Evolutionary conservation across 2,113 vertebrate genomes (phyloP).

Genomic region (Chinchilla lanigera): DNA sequence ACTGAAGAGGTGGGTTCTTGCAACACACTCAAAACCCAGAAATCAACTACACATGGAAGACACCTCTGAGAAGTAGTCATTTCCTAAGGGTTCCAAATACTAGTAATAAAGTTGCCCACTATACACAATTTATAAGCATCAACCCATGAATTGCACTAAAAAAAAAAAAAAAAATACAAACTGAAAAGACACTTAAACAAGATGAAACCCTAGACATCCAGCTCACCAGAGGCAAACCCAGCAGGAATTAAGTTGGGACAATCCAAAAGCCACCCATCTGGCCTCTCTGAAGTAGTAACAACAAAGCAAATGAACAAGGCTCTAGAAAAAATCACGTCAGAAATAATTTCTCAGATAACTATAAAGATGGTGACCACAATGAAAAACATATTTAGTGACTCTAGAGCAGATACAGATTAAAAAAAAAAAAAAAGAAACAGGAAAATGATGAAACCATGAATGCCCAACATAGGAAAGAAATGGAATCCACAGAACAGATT

Average conservation of each 20-base stretch:
- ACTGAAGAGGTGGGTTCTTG: not conserved
- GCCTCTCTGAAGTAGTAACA: not conserved
- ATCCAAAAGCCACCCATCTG: not conserved
- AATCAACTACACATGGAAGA: not conserved
- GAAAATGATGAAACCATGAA: not conserved
- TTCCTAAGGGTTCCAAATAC: not conserved
- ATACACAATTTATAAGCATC: no score
- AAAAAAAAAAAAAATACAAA: not conserved
- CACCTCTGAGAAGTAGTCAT: not conserved
- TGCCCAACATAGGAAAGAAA: not conserved
- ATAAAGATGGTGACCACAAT: not conserved
- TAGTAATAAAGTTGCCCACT: not conserved
- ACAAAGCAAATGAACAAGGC: not conserved
- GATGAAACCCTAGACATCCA: not conserved
- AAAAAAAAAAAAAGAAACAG: not conserved
- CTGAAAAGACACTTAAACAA: not conserved
- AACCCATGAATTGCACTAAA: not conserved
- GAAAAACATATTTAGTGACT: not conserved
- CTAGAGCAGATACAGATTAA: not conserved
- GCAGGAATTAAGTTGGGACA: not conserved
- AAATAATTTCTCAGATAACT: not conserved
- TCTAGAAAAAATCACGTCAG: not conserved
- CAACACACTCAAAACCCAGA: not conserved
- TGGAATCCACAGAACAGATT: not conserved
- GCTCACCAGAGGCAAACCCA: not conserved